Evolutionary conservation across 2,797 vertebrate genomes (phyloP), one percentile per base, ranked within the genome.

Genomic region (Coendou prehensilis): DNA sequence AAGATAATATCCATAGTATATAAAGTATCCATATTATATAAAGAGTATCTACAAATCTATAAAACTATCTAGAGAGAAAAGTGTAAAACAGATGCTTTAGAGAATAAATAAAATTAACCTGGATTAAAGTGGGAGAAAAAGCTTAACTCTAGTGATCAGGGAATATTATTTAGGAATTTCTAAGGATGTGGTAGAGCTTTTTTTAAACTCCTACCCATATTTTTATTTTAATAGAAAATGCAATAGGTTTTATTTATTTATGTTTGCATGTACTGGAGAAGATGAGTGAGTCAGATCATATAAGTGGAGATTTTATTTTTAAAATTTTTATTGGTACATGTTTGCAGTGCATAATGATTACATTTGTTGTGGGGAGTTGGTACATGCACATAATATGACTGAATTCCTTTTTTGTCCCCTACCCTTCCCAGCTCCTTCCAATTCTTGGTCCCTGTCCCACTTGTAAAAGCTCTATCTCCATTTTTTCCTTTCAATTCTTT

Each of bases 121-220:
- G 13, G 22, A 47, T 52, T 33, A 33, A 78, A 52, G 30, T 22
- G 4, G 22, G 30, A 3, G 9, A 18, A 9, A 9, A 82, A 84
- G 47, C 64, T 93, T 91, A 93, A 93, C 22, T 37, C 73, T n/a
- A 82, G 30, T 71, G 93, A 78, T 59, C 47, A 89, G 52, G 64
- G 47, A 87, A 79, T 93, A 69, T 84, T 90, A 94, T 85, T 91
- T 93, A 93, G 64, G 41, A 93, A 82, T 82, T 96, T 91, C 59
- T 80, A 75, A 30, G 41, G 37, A 52, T 84, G 15, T 59, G 15
- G 17, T 89, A 87, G 81, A 75, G 28, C 23, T 75, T 75, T 45
- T 47, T 47, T 28, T 14, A 47, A 75, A 75, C 45, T 47, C 11
- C 23, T 47, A 47, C 11, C 2, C 2, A 14, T 75, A 28, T 75